Conservation (phyloP, 1,140 invertebrate species). For the Portunus trituberculatus region DNA sequence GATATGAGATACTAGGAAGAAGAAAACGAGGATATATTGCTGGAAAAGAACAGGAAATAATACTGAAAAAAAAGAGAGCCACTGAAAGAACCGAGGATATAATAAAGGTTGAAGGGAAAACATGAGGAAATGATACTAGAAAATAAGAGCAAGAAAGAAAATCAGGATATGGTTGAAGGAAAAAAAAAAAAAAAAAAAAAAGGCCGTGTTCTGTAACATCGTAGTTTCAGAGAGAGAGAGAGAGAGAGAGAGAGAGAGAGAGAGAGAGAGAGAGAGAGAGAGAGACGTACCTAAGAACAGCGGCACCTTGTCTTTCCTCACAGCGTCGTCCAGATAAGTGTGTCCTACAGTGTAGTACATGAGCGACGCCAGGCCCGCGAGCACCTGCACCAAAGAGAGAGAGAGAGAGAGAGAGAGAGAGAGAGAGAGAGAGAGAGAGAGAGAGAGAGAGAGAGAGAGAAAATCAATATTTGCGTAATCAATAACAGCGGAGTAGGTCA, state of each 20-base stretch:
- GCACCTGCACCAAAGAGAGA: constrained; percentile 34
- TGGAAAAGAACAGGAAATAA: not conserved
- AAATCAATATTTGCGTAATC: not conserved
- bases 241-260: too few relatives aligned
- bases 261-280: too few relatives aligned
- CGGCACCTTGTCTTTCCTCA: constrained; percentile 60
- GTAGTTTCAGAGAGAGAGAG: too few relatives aligned
- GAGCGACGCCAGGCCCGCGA: constrained; percentile 55
- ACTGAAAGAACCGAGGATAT: not conserved
- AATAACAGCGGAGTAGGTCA: not conserved
- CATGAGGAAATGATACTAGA: not conserved
- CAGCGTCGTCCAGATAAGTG: constrained; percentile 66
- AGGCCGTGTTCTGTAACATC: not conserved
- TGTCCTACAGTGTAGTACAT: constrained; percentile 62
- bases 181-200: not conserved
- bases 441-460: constrained; percentile 13
- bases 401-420: not conserved
- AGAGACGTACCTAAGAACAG: constrained; percentile 50
- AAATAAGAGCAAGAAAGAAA: not conserved
- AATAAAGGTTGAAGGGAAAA: not conserved
- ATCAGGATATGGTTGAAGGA: not conserved
- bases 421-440: not conserved
- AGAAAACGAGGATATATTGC: not conserved
- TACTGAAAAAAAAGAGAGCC: not conserved
- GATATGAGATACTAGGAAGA: too few relatives aligned